Evolutionary conservation across 2,888 invertebrate genomes (phyloP), one percentile per base, ranked within the genome.

Genomic region (Dolichopus griseipennis): DNA sequence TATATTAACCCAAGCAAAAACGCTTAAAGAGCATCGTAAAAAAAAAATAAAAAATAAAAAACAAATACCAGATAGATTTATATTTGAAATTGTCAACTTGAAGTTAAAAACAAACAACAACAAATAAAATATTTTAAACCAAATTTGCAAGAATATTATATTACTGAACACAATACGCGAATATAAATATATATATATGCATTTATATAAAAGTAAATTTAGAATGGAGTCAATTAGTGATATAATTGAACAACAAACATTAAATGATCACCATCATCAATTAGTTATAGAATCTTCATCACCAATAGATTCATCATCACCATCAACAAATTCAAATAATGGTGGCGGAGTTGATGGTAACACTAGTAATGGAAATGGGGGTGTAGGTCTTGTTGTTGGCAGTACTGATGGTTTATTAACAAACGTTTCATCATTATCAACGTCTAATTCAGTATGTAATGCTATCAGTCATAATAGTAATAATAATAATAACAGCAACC

Each of bases 151-250:
- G 27, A 27, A n/a, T 27, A 27, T 5, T n/a, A 27, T 27, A 27
- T 27, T 27, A 4, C 5, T 27, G 5, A 27, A n/a, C n/a, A n/a
- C n/a, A n/a, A n/a, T n/a, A n/a, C n/a, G n/a, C n/a, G n/a, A 27
- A 27, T 27, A 27, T 27, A 27, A 2, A 27, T 27, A 27, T 5
- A 27, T 27, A 27, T 27, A 27, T 27, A 27, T 27, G 27, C 27
- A 27, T 27, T 27, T 27, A 27, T 27, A 27, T 27, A 27, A 27
- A 27, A 27, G 5, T 27, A 27, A 27, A 27, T 27, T 27, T 27
- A 27, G 27, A 27, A 85, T 85, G 85, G 85, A 85, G 77, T 84
- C 85, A 76, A 83, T 85, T 77, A 84, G 83, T 76, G 85, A 85
- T 76, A 85, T 86, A 81, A 85, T 85, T 76, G 85, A 85, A 77